Percentiles rank a stretch among this genome's conserved stretches.
Evolutionary conservation across 37 sponge, comb jelly and placozoan species (phyloP).

Genomic region (Theonella swinhoei): DNA sequence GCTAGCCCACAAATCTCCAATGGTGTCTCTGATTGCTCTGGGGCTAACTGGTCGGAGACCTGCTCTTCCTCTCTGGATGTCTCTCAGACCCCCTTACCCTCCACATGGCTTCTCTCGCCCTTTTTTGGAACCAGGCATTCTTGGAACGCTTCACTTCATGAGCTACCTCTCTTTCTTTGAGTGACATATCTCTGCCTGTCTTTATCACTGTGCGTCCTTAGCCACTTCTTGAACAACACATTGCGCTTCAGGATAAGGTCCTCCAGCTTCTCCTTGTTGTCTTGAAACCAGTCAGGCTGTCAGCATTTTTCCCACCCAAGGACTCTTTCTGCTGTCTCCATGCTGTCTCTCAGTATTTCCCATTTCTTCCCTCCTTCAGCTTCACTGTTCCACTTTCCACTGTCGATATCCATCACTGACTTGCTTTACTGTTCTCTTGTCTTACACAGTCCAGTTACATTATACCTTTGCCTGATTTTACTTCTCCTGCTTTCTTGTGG

Average conservation of each 20-base stretch:
- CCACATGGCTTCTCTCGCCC: neutral
- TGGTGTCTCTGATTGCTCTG: too few species aligned
- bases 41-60: too few species aligned
- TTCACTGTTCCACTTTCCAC: neutral
- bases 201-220: neutral
- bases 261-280: constrained; percentile 9
- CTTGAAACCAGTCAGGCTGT: constrained; percentile 35
- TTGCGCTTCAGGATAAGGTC: constrained; percentile 22
- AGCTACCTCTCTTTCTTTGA: constrained; percentile 23
- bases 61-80: too few species aligned
- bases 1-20: too few species aligned
- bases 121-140: neutral
- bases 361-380: constrained; percentile 1
- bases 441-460: neutral
- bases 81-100: too few species aligned
- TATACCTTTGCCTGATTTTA: too few species aligned
- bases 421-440: too few species aligned
- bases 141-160: too few species aligned
- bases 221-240: constrained; percentile 27
- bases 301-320: constrained; percentile 18
- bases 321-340: constrained; percentile 16
- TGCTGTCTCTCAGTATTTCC: constrained; percentile 8
- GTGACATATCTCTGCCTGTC: constrained; percentile 29
- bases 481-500: too few species aligned
- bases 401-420: neutral